Base-by-base conservation (phyloP, 64 coral and sea anemone species). In the Montipora efflorescens region DNA sequence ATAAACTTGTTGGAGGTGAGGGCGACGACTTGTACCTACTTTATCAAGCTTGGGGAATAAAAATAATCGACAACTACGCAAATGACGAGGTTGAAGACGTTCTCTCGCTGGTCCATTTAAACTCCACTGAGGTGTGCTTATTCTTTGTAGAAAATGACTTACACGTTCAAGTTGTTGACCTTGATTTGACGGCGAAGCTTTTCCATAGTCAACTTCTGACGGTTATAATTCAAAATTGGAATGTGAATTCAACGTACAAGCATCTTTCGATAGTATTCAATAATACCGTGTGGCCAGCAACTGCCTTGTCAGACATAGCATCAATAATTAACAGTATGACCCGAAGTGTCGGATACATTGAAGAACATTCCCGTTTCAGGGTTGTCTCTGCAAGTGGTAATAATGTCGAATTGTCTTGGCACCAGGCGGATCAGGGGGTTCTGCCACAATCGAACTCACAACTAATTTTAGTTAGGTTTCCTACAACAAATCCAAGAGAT, bases 31-130 rank as follows among this genome's bases (percentile, higher is more conserved):
- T 83, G 16, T 92, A 92, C 11, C 8, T 92, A 15, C 68, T 92
- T 6, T 73, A 92, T 45, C 44, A 84, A 9, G 79, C 80, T 21
- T 92, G 5, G 47, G 90, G 90, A 2, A 53, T 92, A 23, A 92
- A 92, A 75, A 64, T 84, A 19, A 84, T 92, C 45, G 90, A 92
- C 68, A 92, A 92, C 44, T 84, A 92, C 19, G 79, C 90, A 58
- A 51, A 92, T 23, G 90, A 92, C 46, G 70, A 92, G 19, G 55
- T 75, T 19, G 69, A 92, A 28, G 90, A 92, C 68, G 76, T 81
- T 43, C 90, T 92, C 20, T 84, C 90, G 0, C 48, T 92, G 48
- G 18, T 20, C 36, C 79, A 92, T 62, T 53, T 92, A 11, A 84
- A 92, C 23, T 84, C 90, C 12, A 76, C 45, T 1, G 80, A 92